These are phyloP conservation scores for Helogale parvula DNA, from an alignment of 2,113 vertebrate genomes.

Conservation along the genomic window DNA sequence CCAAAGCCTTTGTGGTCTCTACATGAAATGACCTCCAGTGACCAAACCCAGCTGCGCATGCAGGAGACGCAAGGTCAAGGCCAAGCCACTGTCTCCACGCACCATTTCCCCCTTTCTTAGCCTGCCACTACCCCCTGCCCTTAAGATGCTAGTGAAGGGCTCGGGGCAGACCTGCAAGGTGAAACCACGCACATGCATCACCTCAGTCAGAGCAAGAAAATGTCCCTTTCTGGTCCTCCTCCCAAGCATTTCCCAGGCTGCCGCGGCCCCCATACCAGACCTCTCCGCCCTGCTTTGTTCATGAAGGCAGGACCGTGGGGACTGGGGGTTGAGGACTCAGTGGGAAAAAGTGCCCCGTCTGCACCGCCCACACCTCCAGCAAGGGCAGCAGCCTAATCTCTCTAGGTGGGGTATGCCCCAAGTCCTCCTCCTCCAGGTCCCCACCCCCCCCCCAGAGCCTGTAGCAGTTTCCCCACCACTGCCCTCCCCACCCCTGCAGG, in stretches of 20 bases:
- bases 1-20: not conserved
- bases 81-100: too few species aligned
- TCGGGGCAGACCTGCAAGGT: not conserved
- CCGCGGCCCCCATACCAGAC: not conserved
- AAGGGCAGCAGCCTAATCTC: not conserved
- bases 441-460: not conserved
- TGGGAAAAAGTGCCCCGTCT: not conserved
- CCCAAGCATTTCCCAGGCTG: not conserved
- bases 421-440: not conserved
- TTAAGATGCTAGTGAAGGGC: not conserved
- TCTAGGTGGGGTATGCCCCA: not conserved
- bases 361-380: not conserved
- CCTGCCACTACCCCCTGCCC: not conserved
- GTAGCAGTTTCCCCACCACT: not conserved
- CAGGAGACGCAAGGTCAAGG: not conserved
- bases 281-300: not conserved
- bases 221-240: accelerated
- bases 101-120: not conserved
- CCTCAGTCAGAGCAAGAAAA: not conserved
- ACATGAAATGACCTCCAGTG: not conserved
- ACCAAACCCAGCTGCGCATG: not conserved
- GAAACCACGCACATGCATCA: not conserved
- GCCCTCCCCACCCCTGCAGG: not conserved
- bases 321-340: not conserved
- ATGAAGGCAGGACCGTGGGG: not conserved